phyloP scores from a whole-genome alignment of 2,888 invertebrate species.

The Timema cristinae region DNA sequence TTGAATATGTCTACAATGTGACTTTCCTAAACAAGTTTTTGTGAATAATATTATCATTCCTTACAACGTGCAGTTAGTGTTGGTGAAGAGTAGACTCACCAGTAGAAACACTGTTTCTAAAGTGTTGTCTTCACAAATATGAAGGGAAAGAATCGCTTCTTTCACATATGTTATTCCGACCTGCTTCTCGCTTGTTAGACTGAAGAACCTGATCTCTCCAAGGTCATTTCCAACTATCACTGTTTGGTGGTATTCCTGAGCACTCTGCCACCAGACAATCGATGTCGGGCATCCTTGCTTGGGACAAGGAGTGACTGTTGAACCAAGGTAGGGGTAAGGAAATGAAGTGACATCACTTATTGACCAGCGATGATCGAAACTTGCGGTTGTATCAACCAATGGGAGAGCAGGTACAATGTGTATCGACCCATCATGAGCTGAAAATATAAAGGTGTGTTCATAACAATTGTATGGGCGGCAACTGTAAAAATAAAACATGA shows the following conservation, averaged over 20 bases:
- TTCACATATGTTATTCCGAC: slow-evolving; percentile 63
- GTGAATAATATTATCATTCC: no score
- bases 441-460: slow-evolving; percentile 31
- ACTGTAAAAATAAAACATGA: background rate
- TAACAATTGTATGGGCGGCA: background rate
- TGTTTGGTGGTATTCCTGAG: slow-evolving; percentile 40
- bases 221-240: slow-evolving; percentile 45
- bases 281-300: slow-evolving; percentile 36
- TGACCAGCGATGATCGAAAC: slow-evolving; percentile 56
- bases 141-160: slow-evolving; percentile 58
- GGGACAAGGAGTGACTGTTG: background rate
- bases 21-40: background rate
- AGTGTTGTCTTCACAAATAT: slow-evolving; percentile 69
- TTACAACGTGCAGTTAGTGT: background rate
- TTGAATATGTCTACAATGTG: background rate
- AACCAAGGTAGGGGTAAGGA: slow-evolving; percentile 39
- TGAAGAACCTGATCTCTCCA: slow-evolving; percentile 64
- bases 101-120: slow-evolving; percentile 49
- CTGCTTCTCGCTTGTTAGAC: slow-evolving; percentile 64
- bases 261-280: slow-evolving; percentile 45
- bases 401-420: slow-evolving; percentile 59
- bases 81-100: slow-evolving; percentile 28
- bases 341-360: slow-evolving; percentile 54
- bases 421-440: slow-evolving; percentile 55
- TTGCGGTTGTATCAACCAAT: slow-evolving; percentile 52